Conservation (phyloP, 2,797 vertebrate genomes). For the Oceanodroma leucorhoa region DNA sequence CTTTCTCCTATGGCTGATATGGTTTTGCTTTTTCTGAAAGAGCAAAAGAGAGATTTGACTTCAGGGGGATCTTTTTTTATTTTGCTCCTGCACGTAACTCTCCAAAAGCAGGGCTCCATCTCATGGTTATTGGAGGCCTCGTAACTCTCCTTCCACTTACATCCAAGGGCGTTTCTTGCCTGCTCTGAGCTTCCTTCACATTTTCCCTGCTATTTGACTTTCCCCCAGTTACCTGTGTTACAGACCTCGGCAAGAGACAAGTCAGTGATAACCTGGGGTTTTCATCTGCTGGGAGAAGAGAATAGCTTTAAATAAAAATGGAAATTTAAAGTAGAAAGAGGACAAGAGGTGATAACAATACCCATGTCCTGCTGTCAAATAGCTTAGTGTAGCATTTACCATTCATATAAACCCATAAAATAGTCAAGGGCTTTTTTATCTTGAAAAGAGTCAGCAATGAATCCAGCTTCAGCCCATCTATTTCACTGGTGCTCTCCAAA, state of each 20-base stretch:
- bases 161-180: fast-evolving
- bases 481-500: background rate
- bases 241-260: background rate
- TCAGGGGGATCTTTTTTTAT: background rate
- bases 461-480: background rate
- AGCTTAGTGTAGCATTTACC: background rate
- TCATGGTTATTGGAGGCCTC: background rate
- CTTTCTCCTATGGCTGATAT: background rate
- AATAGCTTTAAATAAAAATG: slow-evolving; percentile 38
- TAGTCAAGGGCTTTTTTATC: background rate
- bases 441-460: background rate
- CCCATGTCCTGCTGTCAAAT: slow-evolving; percentile 12
- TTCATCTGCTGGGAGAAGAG: background rate
- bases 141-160: background rate
- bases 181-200: background rate
- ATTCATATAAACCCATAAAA: background rate
- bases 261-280: background rate
- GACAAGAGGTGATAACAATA: slow-evolving; percentile 2
- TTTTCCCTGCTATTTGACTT: background rate
- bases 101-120: background rate
- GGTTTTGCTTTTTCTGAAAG: background rate
- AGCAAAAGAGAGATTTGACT: background rate
- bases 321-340: background rate
- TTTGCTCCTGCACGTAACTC: background rate
- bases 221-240: background rate